Evolutionary conservation across 2,113 vertebrate genomes (phyloP), one percentile per base, ranked within the genome.

Genomic region (Psittacara wagleri): DNA sequence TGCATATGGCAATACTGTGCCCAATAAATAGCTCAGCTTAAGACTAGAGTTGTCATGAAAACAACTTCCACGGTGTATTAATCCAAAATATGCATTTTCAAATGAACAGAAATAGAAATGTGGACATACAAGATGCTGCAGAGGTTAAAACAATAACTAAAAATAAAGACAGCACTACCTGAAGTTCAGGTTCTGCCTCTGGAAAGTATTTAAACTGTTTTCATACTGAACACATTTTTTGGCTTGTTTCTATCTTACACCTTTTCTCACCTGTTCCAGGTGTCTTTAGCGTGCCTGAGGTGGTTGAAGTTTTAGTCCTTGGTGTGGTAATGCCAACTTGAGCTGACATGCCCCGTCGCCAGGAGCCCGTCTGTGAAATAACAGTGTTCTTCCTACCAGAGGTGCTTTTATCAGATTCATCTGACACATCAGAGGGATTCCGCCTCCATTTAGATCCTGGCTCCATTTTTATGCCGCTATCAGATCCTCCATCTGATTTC

Each of bases 281-380:
- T 75, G 98, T 98, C 97, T 99, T 99, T 93, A 98, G 94, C 0
- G 97, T 62, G 35, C 97, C 97, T 8, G 98, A 97, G 2, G 98
- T 92, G 69, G 98, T 95, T 9, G 98, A 95, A 5, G 98, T 96
- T 97, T 99, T 99, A 5, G 99, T 99, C 84, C 99, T 97, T 4
- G 99, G 99, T 64, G 98, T 90, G 13, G 99, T 99, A 97, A 99
- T 98, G 97, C 99, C 99, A 95, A 99, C 99, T 97, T 99, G 99
- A 49, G 99, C 98, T 1, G 98, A 99, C 99, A 99, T 99, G 97
- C 99, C 99, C 69, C 99, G 97, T 95, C 99, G 98, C 99, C 99
- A 99, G 11, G 99, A 99, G 86, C 99, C 99, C 0, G 99, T 99
- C 97, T 99, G 99, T 2, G 99, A 98, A 97, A 99, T 97, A 33